Percentiles rank a stretch among this genome's conserved stretches.
phyloP scores from a whole-genome alignment of 2,113 vertebrate species.

The Dasyornis broadbenti region DNA sequence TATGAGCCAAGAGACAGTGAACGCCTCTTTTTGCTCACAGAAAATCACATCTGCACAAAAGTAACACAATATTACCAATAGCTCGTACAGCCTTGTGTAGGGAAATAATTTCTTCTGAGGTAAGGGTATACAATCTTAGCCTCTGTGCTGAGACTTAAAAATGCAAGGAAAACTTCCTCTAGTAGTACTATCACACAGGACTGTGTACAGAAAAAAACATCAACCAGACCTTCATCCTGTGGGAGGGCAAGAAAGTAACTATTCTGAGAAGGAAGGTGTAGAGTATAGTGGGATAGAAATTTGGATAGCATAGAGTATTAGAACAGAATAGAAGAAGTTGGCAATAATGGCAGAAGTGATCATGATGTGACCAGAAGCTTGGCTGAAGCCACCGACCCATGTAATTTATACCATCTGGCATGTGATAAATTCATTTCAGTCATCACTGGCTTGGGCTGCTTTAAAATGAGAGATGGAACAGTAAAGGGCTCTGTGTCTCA shows the following conservation, averaged over 20 bases:
- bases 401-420: neutral
- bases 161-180: neutral
- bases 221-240: neutral
- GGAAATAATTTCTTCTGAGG: neutral
- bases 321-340: neutral
- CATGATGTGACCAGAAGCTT: neutral
- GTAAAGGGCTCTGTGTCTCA: neutral
- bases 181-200: neutral
- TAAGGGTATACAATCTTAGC: neutral
- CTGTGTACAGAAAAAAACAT: neutral
- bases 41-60: neutral
- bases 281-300: neutral
- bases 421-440: constrained; percentile 9
- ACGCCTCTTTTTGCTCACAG: neutral
- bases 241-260: neutral
- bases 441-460: neutral
- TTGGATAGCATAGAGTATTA: neutral
- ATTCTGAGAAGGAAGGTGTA: neutral
- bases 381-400: neutral
- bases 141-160: neutral
- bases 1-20: neutral
- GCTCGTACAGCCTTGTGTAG: neutral
- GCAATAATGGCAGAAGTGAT: neutral
- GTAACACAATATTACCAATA: neutral
- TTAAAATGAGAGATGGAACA: neutral